These are phyloP conservation scores for Mongoloraphidia duomilia DNA, from an alignment of 2,888 invertebrate genomes.

Conservation along the genomic window DNA sequence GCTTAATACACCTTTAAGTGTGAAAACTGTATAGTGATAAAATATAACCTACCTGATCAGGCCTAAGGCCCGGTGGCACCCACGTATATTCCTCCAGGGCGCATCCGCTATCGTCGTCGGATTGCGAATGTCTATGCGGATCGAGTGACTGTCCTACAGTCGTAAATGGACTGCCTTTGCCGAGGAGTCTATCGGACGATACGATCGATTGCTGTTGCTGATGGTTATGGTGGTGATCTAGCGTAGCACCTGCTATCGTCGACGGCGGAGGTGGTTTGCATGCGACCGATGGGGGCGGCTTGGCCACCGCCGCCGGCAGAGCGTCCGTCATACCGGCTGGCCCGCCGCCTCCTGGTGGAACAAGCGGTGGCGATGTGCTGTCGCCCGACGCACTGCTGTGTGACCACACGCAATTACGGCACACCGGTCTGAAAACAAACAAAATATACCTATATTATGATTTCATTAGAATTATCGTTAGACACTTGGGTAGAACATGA, in stretches of 20 bases:
- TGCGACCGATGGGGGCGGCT: constrained; percentile 30
- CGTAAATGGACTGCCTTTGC: constrained; percentile 39
- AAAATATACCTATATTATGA: constrained; percentile 11
- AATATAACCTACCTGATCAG: constrained; percentile 78
- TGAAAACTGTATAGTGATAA: no score
- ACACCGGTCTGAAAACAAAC: constrained; percentile 57
- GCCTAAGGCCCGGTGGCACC: constrained; percentile 91
- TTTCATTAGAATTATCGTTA: no score
- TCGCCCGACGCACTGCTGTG: constrained; percentile 31
- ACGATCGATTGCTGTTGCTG: constrained; percentile 32
- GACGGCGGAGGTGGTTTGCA: constrained; percentile 22
- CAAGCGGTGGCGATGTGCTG: constrained; percentile 34
- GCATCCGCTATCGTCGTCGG: constrained; percentile 95
- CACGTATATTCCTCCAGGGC: constrained; percentile 96
- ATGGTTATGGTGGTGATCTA: no score
- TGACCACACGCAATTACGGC: constrained; percentile 66
- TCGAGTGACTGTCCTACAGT: constrained; percentile 35
- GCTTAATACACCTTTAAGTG: no score
- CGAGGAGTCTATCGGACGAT: constrained; percentile 40
- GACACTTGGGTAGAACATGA: no score
- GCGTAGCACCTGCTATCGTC: no score
- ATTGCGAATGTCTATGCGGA: constrained; percentile 76
- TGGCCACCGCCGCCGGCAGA: constrained; percentile 27
- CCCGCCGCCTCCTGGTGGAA: constrained; percentile 30
- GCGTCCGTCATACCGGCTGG: constrained; percentile 29